Evolutionary conservation across 2,888 invertebrate genomes (phyloP).

Genomic region (Heliconius sara): DNA sequence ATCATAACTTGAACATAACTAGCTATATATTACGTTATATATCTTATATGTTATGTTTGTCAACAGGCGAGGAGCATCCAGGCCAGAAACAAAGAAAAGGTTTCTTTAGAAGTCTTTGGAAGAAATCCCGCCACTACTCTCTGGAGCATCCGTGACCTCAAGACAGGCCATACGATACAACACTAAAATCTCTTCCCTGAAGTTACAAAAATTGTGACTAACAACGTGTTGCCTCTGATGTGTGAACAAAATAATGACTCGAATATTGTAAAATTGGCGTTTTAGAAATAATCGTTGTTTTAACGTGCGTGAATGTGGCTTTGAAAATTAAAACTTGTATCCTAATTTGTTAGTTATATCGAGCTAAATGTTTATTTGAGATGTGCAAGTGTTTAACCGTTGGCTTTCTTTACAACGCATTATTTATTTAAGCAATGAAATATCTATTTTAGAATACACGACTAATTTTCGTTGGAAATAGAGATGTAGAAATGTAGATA

Average conservation of each 20-base stretch:
- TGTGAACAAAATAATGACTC: conserved; percentile 37
- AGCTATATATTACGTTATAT: neutral
- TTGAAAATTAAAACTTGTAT: conserved; percentile 45
- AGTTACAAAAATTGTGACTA: conserved; percentile 38
- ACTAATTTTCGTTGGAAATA: conserved; percentile 59
- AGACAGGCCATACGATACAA: conserved; percentile 47
- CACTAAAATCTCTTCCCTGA: conserved; percentile 51
- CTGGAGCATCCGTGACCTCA: conserved; percentile 90
- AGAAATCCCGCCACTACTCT: conserved; percentile 93
- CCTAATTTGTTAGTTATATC: conserved; percentile 43
- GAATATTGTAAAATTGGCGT: conserved; percentile 37
- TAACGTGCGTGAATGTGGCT: conserved; percentile 53
- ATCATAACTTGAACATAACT: neutral
- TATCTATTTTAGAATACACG: conserved; percentile 61
- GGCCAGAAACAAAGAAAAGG: conserved; percentile 92
- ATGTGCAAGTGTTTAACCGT: conserved; percentile 59
- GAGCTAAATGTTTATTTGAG: conserved; percentile 37
- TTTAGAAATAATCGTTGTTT: conserved; percentile 43
- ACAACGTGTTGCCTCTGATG: conserved; percentile 23
- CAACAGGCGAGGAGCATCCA: conserved; percentile 86
- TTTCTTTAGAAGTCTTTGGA: conserved; percentile 95
- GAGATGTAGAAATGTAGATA: conserved; percentile 81
- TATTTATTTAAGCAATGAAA: conserved; percentile 70
- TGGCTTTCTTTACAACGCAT: conserved; percentile 59
- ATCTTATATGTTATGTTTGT: conserved; percentile 53